Evolutionary conservation across 2,113 vertebrate genomes (phyloP), one percentile per base, ranked within the genome.

Genomic region (Petrocephalus zakoni): DNA sequence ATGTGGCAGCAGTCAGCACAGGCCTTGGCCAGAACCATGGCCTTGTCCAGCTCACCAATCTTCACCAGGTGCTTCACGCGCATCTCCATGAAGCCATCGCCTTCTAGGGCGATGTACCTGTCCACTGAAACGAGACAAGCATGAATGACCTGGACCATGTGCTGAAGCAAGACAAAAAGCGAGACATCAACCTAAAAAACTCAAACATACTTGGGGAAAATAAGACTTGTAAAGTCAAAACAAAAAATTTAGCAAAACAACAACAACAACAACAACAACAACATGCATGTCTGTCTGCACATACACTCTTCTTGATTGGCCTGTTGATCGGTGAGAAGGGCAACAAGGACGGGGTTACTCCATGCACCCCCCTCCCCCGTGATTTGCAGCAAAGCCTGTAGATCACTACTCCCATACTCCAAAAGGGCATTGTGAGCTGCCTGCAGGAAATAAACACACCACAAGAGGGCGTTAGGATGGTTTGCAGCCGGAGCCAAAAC

Each of bases 1-100:
- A 99, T 95, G 91, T 95, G 95, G 92, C 93, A 93, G 92, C 97
- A 97, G 92, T 98, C 97, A 88, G 96, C 95, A 92, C 97, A 99
- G 49, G 97, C 89, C 93, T 98, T 99, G 91, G 98, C 97, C 91
- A 99, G 95, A 85, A 95, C 94, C 90, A 97, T 96, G 5, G 97
- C 98, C 92, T 99, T 97, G 83, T 96, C 95, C 87, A 97, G 94
- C 93, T 97, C 97, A 83, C 97, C 97, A 88, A 97, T 96, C 95
- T 98, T 99, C 95, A 99, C 97, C 92, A 99, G 93, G 90, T 99
- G 98, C 93, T 99, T 99, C 92, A 99, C 97, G 81, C 98, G 93
- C 97, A 99, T 97, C 92, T 99, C 98, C 94, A 99, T 97, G 95
- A 99, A 99, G 92, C 96, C 96, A 91, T 97, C 96, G 7, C 98